Evolutionary conservation across 2,113 vertebrate species (phyloP).

Genomic region (Xenopus tropicalis): DNA sequence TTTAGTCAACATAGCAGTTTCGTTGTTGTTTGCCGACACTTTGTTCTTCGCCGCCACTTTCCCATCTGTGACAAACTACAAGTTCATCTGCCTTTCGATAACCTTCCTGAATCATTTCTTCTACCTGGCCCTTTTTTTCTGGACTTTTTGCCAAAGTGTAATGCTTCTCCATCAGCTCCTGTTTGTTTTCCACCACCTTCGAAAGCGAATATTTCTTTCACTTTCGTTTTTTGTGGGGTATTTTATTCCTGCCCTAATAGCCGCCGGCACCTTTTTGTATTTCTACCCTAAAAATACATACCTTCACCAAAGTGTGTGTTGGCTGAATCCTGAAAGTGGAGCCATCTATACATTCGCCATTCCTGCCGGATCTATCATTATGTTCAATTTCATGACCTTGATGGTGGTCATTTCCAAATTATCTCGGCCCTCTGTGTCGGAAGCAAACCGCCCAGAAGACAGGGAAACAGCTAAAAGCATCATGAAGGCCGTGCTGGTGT

Average conservation of each 20-base stretch:
- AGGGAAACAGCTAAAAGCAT: constrained; percentile 54
- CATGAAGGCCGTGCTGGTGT: constrained; percentile 60
- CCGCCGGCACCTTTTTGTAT: constrained; percentile 63
- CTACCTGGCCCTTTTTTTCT: constrained; percentile 87
- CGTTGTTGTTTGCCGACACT: constrained; percentile 72
- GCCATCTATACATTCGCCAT: constrained; percentile 75
- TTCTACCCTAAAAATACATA: constrained; percentile 57
- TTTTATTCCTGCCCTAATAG: constrained; percentile 73
- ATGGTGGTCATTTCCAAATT: constrained; percentile 83
- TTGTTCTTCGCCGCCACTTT: constrained; percentile 67
- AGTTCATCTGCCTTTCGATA: constrained; percentile 53
- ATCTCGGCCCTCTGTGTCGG: constrained; percentile 58
- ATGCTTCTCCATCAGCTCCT: constrained; percentile 84
- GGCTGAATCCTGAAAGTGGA: constrained; percentile 73
- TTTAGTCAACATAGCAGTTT: constrained; percentile 77
- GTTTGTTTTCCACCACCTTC: constrained; percentile 75
- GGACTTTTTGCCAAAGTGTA: constrained; percentile 84
- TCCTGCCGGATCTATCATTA: constrained; percentile 73
- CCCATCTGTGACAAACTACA: constrained; percentile 30
- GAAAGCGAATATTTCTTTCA: constrained; percentile 71
- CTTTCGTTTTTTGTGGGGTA: constrained; percentile 77
- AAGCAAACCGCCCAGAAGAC: constrained; percentile 40
- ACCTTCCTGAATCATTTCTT: constrained; percentile 81
- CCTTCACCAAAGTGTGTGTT: constrained; percentile 61
- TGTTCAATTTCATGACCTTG: constrained; percentile 74